Base-by-base conservation (phyloP, 2,888 invertebrate species). In the Zygaena filipendulae region DNA sequence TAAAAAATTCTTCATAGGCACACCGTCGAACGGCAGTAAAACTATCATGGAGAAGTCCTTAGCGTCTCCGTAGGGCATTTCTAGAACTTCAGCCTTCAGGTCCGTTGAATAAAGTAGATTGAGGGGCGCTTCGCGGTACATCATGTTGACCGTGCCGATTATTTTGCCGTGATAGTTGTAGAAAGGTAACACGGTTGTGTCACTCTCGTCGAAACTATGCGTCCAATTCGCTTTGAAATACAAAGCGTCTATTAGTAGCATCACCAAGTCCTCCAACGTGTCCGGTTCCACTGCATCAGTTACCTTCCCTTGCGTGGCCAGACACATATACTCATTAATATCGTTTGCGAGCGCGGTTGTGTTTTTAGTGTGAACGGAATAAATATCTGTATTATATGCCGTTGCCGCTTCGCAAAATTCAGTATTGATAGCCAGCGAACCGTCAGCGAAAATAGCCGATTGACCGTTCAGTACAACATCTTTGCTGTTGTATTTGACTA, bases 161-260 rank as follows among this genome's bases (percentile, higher is more conserved):
- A 61, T 49, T 31, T 64, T 69, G 3, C 82, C 83, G 39, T 81
- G 70, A 4, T 82, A 83, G 45, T 87, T 80, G 40, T 82, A 84
- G 47, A 88, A 88, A 0, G 69, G 46, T 42, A 83, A 82, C 7
- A 52, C 45, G 21, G 54, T 74, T 0, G 88, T 88, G 7, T 72
- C 64, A 0, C 81, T 68, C 1, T 53, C 46, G 39, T 88, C 85
- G 38, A 88, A 88, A 0, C 87, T 86, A 20, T 70, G 56, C 29
- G 82, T 83, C 90, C 90, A 91, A 36, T 82, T 80, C 0, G 89
- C 90, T 66, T 87, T 88, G 51, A 90, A 90, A 51, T 81, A 88
- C 9, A 90, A 60, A 1, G 87, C 84, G 29, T 88, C 87, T 0
- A 87, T 74, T 42, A 90, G 53, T 16, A 90, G 79, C 54, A 90